Evolutionary conservation across 2,797 vertebrate genomes (phyloP).

Genomic region (Schizopygopsis malacanthus): DNA sequence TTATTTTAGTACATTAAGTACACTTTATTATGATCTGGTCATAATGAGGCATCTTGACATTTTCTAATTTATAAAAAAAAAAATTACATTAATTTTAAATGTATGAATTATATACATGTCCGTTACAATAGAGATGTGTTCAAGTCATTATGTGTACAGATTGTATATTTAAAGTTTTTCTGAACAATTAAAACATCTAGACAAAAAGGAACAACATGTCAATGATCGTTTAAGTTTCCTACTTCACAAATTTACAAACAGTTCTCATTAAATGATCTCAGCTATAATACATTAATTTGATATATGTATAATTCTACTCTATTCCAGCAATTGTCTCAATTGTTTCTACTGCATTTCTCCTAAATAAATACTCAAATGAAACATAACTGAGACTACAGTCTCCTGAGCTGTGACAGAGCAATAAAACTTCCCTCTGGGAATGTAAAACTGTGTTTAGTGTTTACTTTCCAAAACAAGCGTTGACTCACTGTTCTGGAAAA

Average conservation of each 20-base stretch:
- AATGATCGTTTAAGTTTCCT: background rate
- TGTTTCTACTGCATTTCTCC: background rate
- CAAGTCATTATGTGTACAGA: background rate
- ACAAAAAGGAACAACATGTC: background rate
- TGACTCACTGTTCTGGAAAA: slow-evolving; percentile 40
- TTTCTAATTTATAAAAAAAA: background rate
- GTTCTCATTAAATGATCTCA: background rate
- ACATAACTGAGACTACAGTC: background rate
- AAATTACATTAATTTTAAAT: background rate
- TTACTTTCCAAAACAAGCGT: slow-evolving; percentile 31
- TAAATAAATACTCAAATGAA: background rate
- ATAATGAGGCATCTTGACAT: no score
- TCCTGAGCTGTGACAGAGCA: slow-evolving; percentile 3
- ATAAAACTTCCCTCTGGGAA: slow-evolving; percentile 8
- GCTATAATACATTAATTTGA: background rate
- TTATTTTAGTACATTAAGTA: no score
- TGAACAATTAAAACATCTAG: background rate
- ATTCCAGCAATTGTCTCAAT: background rate
- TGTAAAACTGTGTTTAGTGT: slow-evolving; percentile 31
- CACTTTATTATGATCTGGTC: background rate
- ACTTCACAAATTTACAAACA: background rate
- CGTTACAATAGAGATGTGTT: background rate
- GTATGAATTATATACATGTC: background rate
- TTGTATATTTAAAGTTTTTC: background rate
- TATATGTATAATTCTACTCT: background rate